Evolutionary conservation across 2,797 vertebrate genomes (phyloP).

Genomic region (Spinibarbus caldwelli): DNA sequence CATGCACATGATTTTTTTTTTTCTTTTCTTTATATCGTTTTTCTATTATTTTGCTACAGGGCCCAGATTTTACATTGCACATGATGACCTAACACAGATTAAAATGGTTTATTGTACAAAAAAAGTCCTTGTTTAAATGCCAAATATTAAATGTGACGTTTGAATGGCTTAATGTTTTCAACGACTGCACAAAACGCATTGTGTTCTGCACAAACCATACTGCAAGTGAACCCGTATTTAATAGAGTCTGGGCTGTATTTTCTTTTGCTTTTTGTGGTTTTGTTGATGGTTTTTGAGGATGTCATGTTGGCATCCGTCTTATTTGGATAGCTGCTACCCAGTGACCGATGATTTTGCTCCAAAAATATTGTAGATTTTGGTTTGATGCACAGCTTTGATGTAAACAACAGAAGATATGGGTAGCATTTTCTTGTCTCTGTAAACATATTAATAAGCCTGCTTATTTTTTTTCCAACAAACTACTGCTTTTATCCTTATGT

Average conservation of each 20-base stretch:
- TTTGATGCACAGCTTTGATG: constrained; percentile 3
- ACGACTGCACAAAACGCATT: not conserved
- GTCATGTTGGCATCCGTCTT: not conserved
- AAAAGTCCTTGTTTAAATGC: not conserved
- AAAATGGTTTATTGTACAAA: not conserved
- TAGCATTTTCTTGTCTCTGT: not conserved
- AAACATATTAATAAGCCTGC: not conserved
- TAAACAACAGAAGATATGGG: not conserved
- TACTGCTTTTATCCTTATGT: too few species aligned
- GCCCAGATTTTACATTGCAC: not conserved
- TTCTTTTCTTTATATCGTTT: too few species aligned
- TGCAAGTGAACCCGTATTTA: too few species aligned
- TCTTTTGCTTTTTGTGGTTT: not conserved
- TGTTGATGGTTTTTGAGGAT: not conserved
- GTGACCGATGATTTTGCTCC: not conserved
- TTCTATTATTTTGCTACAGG: not conserved
- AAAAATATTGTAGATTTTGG: not conserved
- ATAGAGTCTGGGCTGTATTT: not conserved
- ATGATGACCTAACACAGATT: not conserved
- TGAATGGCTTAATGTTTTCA: not conserved
- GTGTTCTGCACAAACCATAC: not conserved
- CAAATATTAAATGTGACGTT: not conserved
- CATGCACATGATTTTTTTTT: not conserved
- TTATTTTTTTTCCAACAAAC: not conserved
- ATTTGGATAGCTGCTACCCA: not conserved